Evolutionary conservation across 2,113 vertebrate species (phyloP).

Genomic region (Glaucidium brasilianum): DNA sequence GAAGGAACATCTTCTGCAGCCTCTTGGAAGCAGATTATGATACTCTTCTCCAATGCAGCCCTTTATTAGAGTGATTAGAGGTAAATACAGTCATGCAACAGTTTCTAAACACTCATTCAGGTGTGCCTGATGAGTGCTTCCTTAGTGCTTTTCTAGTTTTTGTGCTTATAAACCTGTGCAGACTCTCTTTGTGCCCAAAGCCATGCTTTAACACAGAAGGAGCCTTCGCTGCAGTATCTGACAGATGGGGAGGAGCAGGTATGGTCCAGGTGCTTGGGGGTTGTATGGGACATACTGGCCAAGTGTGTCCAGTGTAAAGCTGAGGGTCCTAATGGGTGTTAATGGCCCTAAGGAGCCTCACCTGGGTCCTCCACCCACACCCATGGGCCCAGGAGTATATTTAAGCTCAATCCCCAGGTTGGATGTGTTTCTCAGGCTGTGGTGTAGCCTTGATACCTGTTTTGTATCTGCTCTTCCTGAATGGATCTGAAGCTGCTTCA

Average conservation of each 20-base stretch:
- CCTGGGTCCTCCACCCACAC: not conserved
- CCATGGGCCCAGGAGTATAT: not conserved
- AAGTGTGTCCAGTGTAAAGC: not conserved
- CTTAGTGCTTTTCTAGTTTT: not conserved
- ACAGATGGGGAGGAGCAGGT: not conserved
- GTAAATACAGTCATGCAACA: not conserved
- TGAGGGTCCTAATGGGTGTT: not conserved
- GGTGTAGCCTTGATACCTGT: rapidly evolving
- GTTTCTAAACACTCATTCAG: not conserved
- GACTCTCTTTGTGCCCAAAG: not conserved
- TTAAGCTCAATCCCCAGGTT: rapidly evolving
- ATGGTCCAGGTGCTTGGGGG: not conserved
- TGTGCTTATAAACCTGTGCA: not conserved
- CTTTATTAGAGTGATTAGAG: not conserved
- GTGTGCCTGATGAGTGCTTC: not conserved
- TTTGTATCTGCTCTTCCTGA: not conserved
- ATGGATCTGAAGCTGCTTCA: rapidly evolving
- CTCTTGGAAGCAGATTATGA: not conserved
- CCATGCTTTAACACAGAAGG: not conserved
- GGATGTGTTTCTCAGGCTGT: rapidly evolving
- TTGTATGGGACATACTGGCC: rapidly evolving
- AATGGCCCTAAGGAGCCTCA: not conserved
- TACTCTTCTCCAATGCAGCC: not conserved
- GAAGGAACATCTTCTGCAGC: not conserved
- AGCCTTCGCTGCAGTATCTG: not conserved